Evolutionary conservation across 2,797 vertebrate genomes (phyloP).

Genomic region (Synanceia verrucosa): DNA sequence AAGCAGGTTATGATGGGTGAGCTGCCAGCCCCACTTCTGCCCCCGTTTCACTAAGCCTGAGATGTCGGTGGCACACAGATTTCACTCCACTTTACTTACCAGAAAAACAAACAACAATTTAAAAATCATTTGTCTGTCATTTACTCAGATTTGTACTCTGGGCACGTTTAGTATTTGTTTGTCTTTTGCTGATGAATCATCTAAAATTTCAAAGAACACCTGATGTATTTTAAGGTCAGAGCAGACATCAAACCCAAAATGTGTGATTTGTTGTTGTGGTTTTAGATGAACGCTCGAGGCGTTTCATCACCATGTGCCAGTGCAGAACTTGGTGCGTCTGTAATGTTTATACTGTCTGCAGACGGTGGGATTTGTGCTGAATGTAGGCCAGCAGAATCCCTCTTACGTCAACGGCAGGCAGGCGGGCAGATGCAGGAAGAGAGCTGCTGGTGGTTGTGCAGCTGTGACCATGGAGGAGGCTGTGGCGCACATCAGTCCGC

Average conservation of each 20-base stretch:
- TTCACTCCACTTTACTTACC: slow-evolving; percentile 14
- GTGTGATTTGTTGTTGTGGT: slow-evolving; percentile 4
- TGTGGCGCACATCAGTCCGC: slow-evolving; percentile 61
- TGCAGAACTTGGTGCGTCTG: slow-evolving; percentile 52
- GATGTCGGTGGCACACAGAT: slow-evolving; percentile 34
- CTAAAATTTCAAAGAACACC: neutral
- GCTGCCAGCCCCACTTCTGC: slow-evolving; percentile 42
- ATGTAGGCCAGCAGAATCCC: slow-evolving; percentile 95
- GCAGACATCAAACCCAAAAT: neutral
- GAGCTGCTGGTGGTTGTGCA: slow-evolving; percentile 77
- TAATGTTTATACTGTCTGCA: slow-evolving; percentile 72
- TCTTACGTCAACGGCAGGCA: slow-evolving; percentile 88
- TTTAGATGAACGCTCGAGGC: neutral
- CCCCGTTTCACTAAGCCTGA: slow-evolving; percentile 50
- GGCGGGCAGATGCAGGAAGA: slow-evolving; percentile 80
- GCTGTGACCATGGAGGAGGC: slow-evolving; percentile 75
- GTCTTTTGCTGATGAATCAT: slow-evolving; percentile 2
- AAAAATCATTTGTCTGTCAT: slow-evolving; percentile 16
- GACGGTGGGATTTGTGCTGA: slow-evolving; percentile 88
- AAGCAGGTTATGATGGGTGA: slow-evolving; percentile 52
- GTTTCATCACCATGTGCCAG: slow-evolving; percentile 41
- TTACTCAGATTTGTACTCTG: neutral
- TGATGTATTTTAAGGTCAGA: neutral
- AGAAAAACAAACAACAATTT: neutral
- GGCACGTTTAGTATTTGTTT: neutral